Base-by-base conservation (phyloP, 2,888 invertebrate genomes). In the Congeria kusceri region DNA sequence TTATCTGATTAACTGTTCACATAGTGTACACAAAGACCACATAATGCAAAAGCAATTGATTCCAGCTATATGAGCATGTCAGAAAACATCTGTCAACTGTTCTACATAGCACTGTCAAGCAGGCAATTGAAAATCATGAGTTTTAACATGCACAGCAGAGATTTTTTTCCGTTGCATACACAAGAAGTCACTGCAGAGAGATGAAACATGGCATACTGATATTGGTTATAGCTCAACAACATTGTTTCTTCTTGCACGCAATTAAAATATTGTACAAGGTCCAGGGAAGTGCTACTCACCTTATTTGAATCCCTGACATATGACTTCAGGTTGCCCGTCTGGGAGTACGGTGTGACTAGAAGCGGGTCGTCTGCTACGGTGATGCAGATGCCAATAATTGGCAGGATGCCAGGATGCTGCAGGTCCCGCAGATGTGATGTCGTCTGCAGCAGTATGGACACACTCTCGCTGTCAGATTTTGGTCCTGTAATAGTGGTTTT, bases 341-440 rank as follows among this genome's bases (percentile, higher is more conserved):
- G 90, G 93, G 94, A 94, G 87, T 92, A 94, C 13, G 94, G 94
- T 69, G 93, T 91, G 58, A 95, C 91, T 47, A 95, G 92, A 79
- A 94, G 94, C 18, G 95, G 95, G 59, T 92, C 92, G 32, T 94
- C 94, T 58, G 92, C 91, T 18, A 92, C 88, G 5, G 93, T 93
- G 47, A 91, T 69, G 68, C 89, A 89, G 13, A 94, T 93, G 3
- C 94, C 94, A 4, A 93, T 89, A 53, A 95, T 88, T 13, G 92
- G 90, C 18, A 94, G 88, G 5, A 95, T 93, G 82, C 94, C 94
- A 3, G 92, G 92, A 86, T 95, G 94, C 67, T 93, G 92, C 77
- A 95, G 92, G 67, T 94, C 93, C 77, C 93, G 93, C 92, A 94
- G 94, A 70, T 93, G 92, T 9, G 93, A 90, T 0, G 93, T 94